Evolutionary conservation across 2,113 vertebrate species (phyloP).

Genomic region (Columbina picui): DNA sequence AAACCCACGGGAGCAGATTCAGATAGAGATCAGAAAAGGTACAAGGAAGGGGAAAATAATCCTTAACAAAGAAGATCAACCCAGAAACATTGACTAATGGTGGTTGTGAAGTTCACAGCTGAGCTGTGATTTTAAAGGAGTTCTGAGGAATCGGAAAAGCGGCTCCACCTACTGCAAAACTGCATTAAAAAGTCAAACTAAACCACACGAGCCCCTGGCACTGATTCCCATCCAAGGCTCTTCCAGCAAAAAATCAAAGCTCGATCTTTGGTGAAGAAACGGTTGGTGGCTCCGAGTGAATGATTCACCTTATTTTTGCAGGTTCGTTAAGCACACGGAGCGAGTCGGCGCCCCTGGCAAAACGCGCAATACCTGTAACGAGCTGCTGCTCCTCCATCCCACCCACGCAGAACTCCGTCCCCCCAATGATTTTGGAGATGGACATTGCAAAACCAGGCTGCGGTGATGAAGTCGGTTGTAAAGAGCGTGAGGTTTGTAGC

Average conservation of each 20-base stretch:
- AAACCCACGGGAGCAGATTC: neutral
- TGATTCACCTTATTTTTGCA: slow-evolving; percentile 25
- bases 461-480: neutral
- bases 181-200: neutral
- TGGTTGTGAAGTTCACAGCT: fast-evolving
- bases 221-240: neutral
- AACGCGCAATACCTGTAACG: neutral
- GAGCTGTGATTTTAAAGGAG: neutral
- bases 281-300: neutral
- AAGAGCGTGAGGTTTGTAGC: neutral
- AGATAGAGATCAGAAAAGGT: neutral
- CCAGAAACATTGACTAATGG: fast-evolving
- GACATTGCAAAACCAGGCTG: neutral
- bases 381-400: slow-evolving; percentile 16
- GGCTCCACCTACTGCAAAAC: neutral
- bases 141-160: neutral
- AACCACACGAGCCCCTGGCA: fast-evolving
- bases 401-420: neutral
- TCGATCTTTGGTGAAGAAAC: neutral
- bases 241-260: neutral
- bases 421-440: neutral
- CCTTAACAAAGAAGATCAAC: neutral
- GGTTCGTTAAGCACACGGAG: neutral
- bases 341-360: neutral
- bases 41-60: neutral